Evolutionary conservation across 2,113 vertebrate genomes (phyloP), one percentile per base, ranked within the genome.

Genomic region (Hydropotes inermis): DNA sequence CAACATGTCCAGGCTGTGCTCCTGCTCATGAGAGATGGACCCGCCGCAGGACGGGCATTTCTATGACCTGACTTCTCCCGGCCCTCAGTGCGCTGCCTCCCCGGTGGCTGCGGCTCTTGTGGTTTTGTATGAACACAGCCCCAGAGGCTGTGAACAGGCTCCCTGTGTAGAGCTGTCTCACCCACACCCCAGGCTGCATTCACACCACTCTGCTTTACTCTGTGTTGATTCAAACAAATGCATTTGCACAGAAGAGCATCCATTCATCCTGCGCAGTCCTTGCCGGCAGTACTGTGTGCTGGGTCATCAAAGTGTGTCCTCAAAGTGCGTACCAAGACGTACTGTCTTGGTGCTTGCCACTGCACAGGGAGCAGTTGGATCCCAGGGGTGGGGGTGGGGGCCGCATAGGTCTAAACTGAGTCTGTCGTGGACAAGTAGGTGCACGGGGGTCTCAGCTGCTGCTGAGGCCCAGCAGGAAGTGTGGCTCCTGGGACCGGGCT

Each of bases 31-130:
- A 25, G 58, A 27, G 74, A 4, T 43, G 79, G 60, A 47, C 43
- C 5, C 1, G 2, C n/a, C 7, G 55, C 45, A 4, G 11, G 57
- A n/a, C 17, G 87, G 47, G 36, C 5, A 1, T 50, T 70, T 2
- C 33, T 9, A 0, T 3, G 1, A 23, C 58, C n/a, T 47, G 76
- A 21, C 4, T 55, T 36, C 39, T 45, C 21, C 3, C 5, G 5
- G 90, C 89, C 25, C 27, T 28, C 7, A 0, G 39, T 14, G 17
- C 14, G 21, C 92, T 25, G 45, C 92, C 57, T 25, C 57, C 3
- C 3, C 1, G 2, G 4, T 60, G n/a, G 47, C 25, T 47, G n/a
- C 3, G 0, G n/a, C 78, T 54, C 43, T 12, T 0, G 7, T 5
- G 52, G 43, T 23, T 74, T 50, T 57, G 15, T 6, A 23, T 19